Percentiles rank a stretch among this genome's conserved stretches.
phyloP scores from a whole-genome alignment of 1,140 invertebrate genomes.

The Drosophila virilis region DNA sequence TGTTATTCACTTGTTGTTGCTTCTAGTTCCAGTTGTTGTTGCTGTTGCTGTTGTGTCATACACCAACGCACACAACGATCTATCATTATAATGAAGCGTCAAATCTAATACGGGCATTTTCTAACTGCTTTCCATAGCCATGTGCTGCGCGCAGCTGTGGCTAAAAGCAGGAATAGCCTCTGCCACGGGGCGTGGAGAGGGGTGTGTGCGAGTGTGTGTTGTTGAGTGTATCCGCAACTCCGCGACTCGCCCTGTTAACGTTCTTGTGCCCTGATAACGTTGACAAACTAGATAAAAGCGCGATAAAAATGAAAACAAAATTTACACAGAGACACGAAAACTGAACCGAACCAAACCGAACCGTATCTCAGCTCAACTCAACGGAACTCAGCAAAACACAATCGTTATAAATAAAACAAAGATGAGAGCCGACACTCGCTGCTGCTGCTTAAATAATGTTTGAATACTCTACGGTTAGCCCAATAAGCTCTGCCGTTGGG shows the following conservation, averaged over 20 bases:
- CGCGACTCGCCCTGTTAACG: constrained; percentile 32
- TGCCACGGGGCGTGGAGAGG: not conserved
- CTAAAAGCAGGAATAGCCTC: constrained; percentile 5
- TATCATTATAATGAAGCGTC: constrained; percentile 81
- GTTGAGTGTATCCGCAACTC: constrained; percentile 16
- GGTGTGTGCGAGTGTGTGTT: constrained; percentile 13
- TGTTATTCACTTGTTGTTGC: not conserved
- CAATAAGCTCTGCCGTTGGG: constrained; percentile 23
- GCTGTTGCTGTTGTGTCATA: constrained; percentile 44
- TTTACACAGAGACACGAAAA: constrained; percentile 49
- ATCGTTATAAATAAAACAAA: constrained; percentile 76
- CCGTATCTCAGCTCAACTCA: constrained; percentile 4
- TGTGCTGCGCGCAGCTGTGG: constrained; percentile 33
- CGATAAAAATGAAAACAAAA: constrained; percentile 75
- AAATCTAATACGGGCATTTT: constrained; percentile 76
- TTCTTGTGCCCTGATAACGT: constrained; percentile 62
- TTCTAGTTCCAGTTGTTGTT: constrained; percentile 12
- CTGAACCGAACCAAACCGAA: constrained; percentile 1
- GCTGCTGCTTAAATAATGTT: constrained; percentile 47
- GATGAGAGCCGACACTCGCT: constrained; percentile 24
- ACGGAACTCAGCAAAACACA: constrained; percentile 14
- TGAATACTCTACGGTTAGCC: constrained; percentile 60
- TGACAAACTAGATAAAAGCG: constrained; percentile 82
- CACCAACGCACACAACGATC: constrained; percentile 69
- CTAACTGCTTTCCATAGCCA: constrained; percentile 63